These are phyloP conservation scores for Autographa pulchrina DNA, from an alignment of 2,888 invertebrate species.

Conservation along the genomic window DNA sequence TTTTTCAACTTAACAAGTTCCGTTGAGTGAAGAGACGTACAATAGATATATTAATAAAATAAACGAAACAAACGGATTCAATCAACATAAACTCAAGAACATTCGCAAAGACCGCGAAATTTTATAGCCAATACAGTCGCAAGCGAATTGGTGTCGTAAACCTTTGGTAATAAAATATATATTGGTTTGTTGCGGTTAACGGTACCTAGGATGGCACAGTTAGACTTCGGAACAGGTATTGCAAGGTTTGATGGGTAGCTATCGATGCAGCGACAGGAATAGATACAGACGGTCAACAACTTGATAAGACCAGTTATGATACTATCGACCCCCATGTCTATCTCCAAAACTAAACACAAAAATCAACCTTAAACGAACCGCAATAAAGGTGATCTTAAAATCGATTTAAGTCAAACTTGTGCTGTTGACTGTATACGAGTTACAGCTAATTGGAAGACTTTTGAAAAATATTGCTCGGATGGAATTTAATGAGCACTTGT, in stretches of 20 bases:
- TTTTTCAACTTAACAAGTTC: background rate
- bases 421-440: constrained; percentile 22
- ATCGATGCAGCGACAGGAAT: constrained; percentile 61
- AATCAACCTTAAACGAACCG: background rate
- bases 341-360: background rate
- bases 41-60: constrained; percentile 25
- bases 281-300: constrained; percentile 54
- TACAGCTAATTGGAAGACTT: constrained; percentile 44
- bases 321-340: background rate
- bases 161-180: constrained; percentile 49
- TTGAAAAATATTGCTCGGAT: constrained; percentile 20
- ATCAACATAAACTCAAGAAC: constrained; percentile 51
- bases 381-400: background rate
- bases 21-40: background rate
- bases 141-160: constrained; percentile 58
- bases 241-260: constrained; percentile 54
- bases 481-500: constrained; percentile 21
- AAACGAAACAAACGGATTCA: constrained; percentile 32
- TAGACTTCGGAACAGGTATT: constrained; percentile 62
- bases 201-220: constrained; percentile 63
- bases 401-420: background rate
- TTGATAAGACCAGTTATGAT: constrained; percentile 48
- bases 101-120: constrained; percentile 52
- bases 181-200: constrained; percentile 55
- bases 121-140: constrained; percentile 45